Conservation (phyloP, 2,888 invertebrate species). For the Caenorhabditis becei region DNA sequence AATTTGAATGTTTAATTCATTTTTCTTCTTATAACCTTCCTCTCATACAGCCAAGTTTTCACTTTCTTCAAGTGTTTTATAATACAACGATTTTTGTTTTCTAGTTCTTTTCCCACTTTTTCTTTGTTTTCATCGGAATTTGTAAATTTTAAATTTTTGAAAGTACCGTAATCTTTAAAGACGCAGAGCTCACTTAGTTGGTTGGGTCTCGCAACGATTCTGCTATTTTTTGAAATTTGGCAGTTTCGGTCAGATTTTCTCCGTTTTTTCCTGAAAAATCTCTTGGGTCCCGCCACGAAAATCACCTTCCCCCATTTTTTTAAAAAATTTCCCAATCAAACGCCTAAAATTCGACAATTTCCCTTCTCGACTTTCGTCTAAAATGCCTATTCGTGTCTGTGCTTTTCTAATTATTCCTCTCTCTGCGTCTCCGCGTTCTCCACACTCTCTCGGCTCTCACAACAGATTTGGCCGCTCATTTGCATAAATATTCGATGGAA, state of each 20-base stretch:
- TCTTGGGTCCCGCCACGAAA: no score
- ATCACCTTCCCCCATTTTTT: neutral
- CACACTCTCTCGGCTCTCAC: constrained; percentile 12
- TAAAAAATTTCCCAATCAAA: neutral
- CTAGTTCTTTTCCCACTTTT: constrained; percentile 4
- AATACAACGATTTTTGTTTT: constrained; percentile 4
- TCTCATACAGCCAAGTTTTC: neutral
- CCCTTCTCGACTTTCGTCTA: neutral
- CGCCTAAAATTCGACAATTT: neutral
- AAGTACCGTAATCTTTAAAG: neutral
- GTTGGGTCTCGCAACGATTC: neutral
- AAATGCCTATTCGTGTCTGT: neutral
- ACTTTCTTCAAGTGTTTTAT: constrained; percentile 14
- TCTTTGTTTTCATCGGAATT: neutral
- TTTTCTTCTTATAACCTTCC: constrained; percentile 44
- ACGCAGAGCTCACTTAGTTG: neutral
- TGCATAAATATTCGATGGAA: constrained; percentile 5
- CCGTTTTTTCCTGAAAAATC: neutral
- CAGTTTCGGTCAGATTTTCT: neutral
- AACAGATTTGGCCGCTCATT: constrained; percentile 6
- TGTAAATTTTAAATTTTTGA: no score
- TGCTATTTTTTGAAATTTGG: neutral
- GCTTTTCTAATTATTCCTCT: neutral
- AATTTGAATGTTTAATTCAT: constrained; percentile 54
- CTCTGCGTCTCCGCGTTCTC: neutral